Base-by-base conservation (phyloP, 2,797 vertebrate species). In the Phoeniculus purpureus region DNA sequence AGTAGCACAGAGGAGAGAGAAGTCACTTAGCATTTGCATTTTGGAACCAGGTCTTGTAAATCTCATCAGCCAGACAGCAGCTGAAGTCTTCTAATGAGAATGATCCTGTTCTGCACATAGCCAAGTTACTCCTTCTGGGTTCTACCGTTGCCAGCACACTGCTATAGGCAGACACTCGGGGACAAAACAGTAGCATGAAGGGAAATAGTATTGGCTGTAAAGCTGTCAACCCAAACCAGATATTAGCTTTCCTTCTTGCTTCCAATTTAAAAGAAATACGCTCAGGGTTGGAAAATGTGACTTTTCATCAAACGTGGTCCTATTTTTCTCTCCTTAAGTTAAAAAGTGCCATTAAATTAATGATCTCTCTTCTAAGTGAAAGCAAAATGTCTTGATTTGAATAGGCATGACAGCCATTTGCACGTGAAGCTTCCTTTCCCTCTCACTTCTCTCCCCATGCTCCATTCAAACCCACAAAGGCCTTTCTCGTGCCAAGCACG, bases 61-160 rank as follows among this genome's bases (percentile, higher is more conserved):
- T 66, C 91, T 80, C 65, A 95, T 68, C 68, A 92, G 73, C 79
- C 82, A 91, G 64, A 29, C 37, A 0, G 56, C 85, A 94, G 73
- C 62, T 94, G 91, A 94, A 81, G 81, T 85, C 61, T 84, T 80
- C 68, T 92, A 94, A 82, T 90, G 76, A 94, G 88, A 89, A 81
- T 67, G 79, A 94, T 89, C 62, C 59, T 76, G 75, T 83, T 5
- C 81, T 87, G 70, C 66, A 87, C 72, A 80, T 34, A 80, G 31
- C 70, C 81, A 68, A 75, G 76, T 82, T 86, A 51, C 75, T 85
- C 87, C 68, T 94, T 94, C 37, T 80, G 75, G 37, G 48, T 78
- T 90, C 81, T 80, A 61, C 75, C 0, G 0, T 78, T 90, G 90
- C 84, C 92, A 94, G 66, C 34, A 37, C 59, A 72, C 50, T 87